phyloP scores from a whole-genome alignment of 35 echinoderm and acorn worm genomes.

The Ophiothrix spiculata region DNA sequence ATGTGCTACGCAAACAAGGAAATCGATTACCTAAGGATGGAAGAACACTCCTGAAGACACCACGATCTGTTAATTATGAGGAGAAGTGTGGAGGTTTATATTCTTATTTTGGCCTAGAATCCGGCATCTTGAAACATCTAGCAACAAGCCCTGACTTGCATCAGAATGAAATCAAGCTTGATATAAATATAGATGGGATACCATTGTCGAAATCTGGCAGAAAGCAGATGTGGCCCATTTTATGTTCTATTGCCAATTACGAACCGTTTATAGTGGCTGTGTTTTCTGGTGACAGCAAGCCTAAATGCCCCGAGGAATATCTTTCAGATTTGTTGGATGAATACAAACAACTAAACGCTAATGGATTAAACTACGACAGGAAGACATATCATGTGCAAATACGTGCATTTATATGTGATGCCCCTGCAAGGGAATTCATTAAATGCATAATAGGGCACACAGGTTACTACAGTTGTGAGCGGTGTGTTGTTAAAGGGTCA shows the following conservation, averaged over 20 bases:
- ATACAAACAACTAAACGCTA: background rate
- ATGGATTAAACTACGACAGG: background rate
- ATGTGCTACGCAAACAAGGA: background rate
- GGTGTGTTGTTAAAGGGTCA: background rate
- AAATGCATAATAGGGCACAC: background rate
- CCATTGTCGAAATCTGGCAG: background rate
- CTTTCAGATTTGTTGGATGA: background rate
- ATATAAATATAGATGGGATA: background rate
- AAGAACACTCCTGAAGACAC: background rate
- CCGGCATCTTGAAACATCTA: background rate
- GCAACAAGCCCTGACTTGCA: background rate
- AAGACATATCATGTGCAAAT: background rate
- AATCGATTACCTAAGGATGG: background rate
- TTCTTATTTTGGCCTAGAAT: background rate
- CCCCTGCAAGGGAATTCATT: background rate
- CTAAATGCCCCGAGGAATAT: background rate
- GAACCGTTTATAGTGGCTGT: background rate
- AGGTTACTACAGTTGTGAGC: background rate
- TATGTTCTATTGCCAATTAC: background rate
- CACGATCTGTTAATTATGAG: too few species aligned
- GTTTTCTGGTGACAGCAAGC: background rate
- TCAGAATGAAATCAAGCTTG: background rate
- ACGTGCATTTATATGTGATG: background rate
- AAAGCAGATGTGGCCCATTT: background rate
- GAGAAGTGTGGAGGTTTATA: background rate